These are phyloP conservation scores for Tipula confusa DNA, from an alignment of 2,888 invertebrate species.

Conservation along the genomic window DNA sequence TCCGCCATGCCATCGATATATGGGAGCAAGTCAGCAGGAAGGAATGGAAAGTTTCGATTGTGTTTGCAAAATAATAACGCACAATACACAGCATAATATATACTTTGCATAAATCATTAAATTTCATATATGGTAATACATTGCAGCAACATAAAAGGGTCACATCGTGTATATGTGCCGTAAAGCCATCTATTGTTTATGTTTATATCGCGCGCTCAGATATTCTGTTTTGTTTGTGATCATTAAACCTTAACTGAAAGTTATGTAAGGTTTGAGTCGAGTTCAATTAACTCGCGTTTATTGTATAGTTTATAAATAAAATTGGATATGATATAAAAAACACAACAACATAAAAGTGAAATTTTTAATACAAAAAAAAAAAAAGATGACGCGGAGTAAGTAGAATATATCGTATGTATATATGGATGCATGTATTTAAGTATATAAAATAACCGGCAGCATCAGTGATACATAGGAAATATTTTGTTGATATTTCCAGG, in stretches of 20 bases:
- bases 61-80: not conserved
- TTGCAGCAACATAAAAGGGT: not conserved
- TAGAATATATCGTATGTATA: not conserved
- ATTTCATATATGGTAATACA: not conserved
- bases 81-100: not conserved
- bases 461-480: not conserved
- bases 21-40: not conserved
- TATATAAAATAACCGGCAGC: not conserved
- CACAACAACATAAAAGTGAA: not conserved
- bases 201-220: not conserved
- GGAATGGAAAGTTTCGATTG: not conserved
- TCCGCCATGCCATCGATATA: not conserved
- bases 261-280: not conserved
- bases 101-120: not conserved
- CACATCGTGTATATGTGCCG: not conserved
- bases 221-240: not conserved
- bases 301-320: not conserved
- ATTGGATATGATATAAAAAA: not conserved
- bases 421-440: no score
- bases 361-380: not conserved
- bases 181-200: not conserved
- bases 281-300: not conserved
- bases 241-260: slow-evolving; percentile 9
- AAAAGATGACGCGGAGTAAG: not conserved
- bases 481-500: not conserved